Conservation (phyloP, 2,888 invertebrate genomes). For the Cataglyphis livida region DNA sequence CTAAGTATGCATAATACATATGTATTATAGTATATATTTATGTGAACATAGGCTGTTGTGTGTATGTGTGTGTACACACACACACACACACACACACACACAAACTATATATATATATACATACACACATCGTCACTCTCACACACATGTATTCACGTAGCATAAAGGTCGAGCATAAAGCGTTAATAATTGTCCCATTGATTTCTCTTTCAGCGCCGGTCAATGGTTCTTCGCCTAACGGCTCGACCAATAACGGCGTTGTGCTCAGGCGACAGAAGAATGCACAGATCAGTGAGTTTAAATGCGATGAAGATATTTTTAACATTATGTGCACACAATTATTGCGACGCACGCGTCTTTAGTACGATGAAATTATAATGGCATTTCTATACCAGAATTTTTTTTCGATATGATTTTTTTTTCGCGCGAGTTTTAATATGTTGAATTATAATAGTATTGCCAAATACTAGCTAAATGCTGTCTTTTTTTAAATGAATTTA, state of each 20-base stretch:
- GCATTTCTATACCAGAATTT: conserved; percentile 28
- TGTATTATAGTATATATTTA: background rate
- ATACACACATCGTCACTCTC: background rate
- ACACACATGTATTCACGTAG: background rate
- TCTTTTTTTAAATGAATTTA: no score
- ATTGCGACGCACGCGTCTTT: conserved; percentile 30
- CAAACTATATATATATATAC: background rate
- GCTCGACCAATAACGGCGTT: conserved; percentile 79
- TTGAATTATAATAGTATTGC: conserved; percentile 1
- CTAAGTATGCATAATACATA: background rate
- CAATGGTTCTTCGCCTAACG: conserved; percentile 73
- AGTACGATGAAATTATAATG: conserved; percentile 22
- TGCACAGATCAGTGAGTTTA: conserved; percentile 79
- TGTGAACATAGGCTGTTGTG: background rate
- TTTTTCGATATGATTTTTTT: background rate
- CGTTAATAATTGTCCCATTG: conserved; percentile 54
- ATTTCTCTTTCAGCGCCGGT: conserved; percentile 52
- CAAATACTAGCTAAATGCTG: background rate
- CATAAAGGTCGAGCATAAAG: conserved; percentile 53
- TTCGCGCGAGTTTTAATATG: background rate
- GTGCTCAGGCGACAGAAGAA: conserved; percentile 83
- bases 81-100: background rate
- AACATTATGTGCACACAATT: conserved; percentile 38
- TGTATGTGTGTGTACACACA: no score
- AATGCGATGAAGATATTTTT: conserved; percentile 50